A percentile compares a stretch with the other conserved stretches of the same genome.
These are phyloP conservation scores for Hirtodrosophila trivittata DNA, from an alignment of 2,888 invertebrate genomes.

Conservation along the genomic window DNA sequence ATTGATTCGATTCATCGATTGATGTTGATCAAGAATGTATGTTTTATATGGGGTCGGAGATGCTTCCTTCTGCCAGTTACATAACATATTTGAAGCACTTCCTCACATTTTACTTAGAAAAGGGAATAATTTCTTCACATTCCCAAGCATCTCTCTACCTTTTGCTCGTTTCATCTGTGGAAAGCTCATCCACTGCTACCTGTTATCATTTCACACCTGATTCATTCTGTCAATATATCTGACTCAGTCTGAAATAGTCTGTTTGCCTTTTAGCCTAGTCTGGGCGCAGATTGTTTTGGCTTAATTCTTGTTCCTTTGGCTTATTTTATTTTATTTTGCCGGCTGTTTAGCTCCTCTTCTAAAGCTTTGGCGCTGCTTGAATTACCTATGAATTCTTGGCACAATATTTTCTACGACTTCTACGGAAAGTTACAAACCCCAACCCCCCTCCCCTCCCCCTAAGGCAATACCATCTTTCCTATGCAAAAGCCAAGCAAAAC, in stretches of 20 bases:
- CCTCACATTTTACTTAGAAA: too few relatives aligned
- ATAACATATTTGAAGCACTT: too few relatives aligned
- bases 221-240: too few relatives aligned
- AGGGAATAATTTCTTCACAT: too few relatives aligned
- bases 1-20: too few relatives aligned
- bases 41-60: too few relatives aligned
- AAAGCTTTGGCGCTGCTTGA: slow-evolving; percentile 27
- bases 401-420: slow-evolving; percentile 43
- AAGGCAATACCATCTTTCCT: neutral
- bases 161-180: too few relatives aligned
- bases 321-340: neutral
- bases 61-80: too few relatives aligned
- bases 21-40: too few relatives aligned
- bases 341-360: slow-evolving; percentile 26
- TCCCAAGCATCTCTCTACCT: too few relatives aligned
- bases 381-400: slow-evolving; percentile 22
- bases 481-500: slow-evolving; percentile 31
- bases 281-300: neutral
- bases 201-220: neutral
- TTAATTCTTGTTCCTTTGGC: neutral
- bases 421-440: slow-evolving; percentile 24
- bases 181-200: neutral
- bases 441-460: neutral
- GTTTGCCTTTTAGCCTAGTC: too few relatives aligned
- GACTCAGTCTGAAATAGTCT: too few relatives aligned